phyloP scores from a whole-genome alignment of 2,797 vertebrate species.

The Limosa lapponica region DNA sequence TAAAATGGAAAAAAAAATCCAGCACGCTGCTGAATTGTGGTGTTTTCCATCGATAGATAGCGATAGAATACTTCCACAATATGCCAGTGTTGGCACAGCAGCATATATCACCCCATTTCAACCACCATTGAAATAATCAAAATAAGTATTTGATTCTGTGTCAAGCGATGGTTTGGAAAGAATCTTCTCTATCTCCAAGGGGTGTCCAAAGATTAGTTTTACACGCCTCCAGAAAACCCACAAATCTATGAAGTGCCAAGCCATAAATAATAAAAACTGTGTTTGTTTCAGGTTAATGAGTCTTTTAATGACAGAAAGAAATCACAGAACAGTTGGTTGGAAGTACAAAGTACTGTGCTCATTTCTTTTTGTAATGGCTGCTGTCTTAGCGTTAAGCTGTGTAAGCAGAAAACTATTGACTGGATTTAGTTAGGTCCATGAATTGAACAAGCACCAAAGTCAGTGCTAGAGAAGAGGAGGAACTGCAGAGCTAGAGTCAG shows the following conservation, averaged over 20 bases:
- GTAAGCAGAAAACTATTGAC: not conserved
- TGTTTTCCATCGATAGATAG: constrained; percentile 4
- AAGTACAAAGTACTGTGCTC: not conserved
- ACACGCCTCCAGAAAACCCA: not conserved
- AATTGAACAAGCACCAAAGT: not conserved
- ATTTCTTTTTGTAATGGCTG: not conserved
- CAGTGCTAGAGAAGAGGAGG: not conserved
- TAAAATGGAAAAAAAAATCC: not conserved
- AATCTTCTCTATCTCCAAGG: not conserved
- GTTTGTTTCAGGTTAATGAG: not conserved
- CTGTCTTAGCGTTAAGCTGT: not conserved
- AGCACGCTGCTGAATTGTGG: not conserved
- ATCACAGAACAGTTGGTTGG: not conserved
- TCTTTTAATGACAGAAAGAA: not conserved
- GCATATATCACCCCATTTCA: not conserved
- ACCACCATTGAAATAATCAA: not conserved
- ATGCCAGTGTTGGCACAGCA: not conserved
- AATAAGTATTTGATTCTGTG: not conserved
- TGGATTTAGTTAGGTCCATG: not conserved
- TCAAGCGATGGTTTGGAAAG: not conserved
- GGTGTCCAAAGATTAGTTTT: not conserved
- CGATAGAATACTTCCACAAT: not conserved
- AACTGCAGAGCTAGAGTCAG: not conserved
- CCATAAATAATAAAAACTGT: not conserved
- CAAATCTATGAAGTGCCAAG: not conserved